Evolutionary conservation across 1,140 invertebrate species (phyloP).

Genomic region (Sycophila sp.): DNA sequence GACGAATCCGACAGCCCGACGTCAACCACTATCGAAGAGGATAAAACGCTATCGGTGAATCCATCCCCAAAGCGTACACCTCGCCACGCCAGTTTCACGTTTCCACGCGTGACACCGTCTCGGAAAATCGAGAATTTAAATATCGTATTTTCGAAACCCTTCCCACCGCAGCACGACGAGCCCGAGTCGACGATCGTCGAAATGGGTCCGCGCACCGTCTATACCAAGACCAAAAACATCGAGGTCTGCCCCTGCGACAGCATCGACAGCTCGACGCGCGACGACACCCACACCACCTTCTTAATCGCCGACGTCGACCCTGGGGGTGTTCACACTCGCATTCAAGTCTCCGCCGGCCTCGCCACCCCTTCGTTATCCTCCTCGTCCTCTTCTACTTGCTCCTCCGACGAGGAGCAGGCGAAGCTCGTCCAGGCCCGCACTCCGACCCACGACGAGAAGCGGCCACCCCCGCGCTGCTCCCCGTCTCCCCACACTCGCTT

Average conservation of each 20-base stretch:
- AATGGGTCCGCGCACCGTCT: background rate
- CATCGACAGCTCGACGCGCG: background rate
- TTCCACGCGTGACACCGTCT: constrained; percentile 42
- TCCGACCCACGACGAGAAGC: too few relatives aligned
- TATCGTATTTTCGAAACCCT: constrained; percentile 33
- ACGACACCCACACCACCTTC: constrained; percentile 5
- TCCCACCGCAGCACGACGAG: background rate
- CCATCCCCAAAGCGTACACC: background rate
- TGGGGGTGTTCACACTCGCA: background rate
- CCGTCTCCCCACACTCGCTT: background rate
- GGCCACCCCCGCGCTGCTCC: background rate
- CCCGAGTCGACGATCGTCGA: too few relatives aligned
- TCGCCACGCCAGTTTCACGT: constrained; percentile 30
- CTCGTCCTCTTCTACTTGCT: too few relatives aligned
- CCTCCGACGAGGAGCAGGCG: background rate
- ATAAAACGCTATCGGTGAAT: background rate
- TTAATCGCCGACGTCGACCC: constrained; percentile 14
- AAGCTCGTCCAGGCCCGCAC: too few relatives aligned
- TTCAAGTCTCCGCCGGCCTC: background rate
- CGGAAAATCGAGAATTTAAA: constrained; percentile 48
- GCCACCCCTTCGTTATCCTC: background rate
- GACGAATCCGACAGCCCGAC: background rate
- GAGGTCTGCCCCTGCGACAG: background rate
- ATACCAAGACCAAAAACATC: constrained; percentile 8
- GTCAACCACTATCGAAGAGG: too few relatives aligned